Percentiles rank a stretch among this genome's conserved stretches.
Conservation (phyloP, 2,113 vertebrate genomes). For the Lepisosteus osseus region DNA sequence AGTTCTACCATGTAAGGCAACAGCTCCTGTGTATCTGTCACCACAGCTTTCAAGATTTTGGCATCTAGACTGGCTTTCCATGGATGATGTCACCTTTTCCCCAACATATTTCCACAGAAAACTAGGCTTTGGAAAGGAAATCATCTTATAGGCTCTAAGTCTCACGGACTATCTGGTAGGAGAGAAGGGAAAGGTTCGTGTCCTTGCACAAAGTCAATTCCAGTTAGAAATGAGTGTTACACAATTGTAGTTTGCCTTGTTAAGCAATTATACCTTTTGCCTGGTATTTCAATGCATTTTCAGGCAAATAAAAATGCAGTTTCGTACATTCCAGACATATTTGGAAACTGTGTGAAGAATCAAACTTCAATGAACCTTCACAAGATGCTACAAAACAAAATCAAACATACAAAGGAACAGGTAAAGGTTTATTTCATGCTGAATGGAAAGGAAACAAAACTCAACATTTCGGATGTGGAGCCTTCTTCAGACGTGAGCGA, state of each 20-base stretch:
- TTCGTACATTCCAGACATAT: not conserved
- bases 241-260: too few relatives aligned
- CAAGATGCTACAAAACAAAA: too few relatives aligned
- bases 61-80: not conserved
- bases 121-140: not conserved
- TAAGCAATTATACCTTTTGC: too few relatives aligned
- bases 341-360: too few relatives aligned
- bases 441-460: too few relatives aligned
- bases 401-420: too few relatives aligned
- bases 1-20: not conserved
- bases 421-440: too few relatives aligned
- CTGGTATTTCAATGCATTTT: too few relatives aligned
- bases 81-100: not conserved
- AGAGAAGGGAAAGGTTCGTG: not conserved
- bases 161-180: not conserved
- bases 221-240: too few relatives aligned
- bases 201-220: not conserved
- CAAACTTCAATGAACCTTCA: too few relatives aligned
- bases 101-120: not conserved
- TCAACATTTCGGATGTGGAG: too few relatives aligned
- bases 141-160: not conserved
- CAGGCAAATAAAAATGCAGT: not conserved
- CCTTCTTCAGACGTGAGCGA: too few relatives aligned
- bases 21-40: not conserved
- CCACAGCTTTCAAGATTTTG: not conserved